Percentiles rank a stretch among this genome's conserved stretches.
phyloP scores from a whole-genome alignment of 2,113 vertebrate species.

The Pristiophorus japonicus region DNA sequence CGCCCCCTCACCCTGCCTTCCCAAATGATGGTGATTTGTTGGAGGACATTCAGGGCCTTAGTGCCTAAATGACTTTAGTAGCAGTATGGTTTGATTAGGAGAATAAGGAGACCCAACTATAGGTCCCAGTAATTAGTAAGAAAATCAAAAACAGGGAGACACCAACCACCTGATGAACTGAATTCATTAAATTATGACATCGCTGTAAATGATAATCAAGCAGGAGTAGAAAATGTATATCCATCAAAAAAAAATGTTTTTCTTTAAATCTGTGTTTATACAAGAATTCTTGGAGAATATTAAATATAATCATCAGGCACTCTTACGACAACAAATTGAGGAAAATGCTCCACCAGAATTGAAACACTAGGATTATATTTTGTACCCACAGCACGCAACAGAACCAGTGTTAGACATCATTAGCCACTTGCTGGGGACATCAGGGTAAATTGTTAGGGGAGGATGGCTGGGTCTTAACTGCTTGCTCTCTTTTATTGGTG shows the following conservation, averaged over 20 bases:
- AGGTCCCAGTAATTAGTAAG: neutral
- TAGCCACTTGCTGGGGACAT: neutral
- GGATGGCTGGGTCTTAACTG: neutral
- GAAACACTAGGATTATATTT: neutral
- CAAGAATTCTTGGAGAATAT: neutral
- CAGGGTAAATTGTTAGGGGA: neutral
- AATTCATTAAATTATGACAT: neutral
- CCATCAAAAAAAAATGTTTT: no score
- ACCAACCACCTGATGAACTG: neutral
- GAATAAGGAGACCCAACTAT: neutral
- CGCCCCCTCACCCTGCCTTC: no score
- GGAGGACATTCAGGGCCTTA: neutral
- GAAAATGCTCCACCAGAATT: neutral
- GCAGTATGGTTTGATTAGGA: neutral
- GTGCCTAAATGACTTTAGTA: neutral
- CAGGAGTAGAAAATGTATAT: neutral
- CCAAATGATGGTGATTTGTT: neutral
- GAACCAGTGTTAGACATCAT: neutral
- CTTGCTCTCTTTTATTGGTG: neutral
- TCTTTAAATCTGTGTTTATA: neutral
- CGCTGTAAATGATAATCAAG: neutral
- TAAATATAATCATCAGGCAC: neutral
- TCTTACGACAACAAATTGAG: neutral
- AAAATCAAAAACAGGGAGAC: neutral
- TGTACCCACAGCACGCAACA: neutral